Conservation (phyloP, 2,113 vertebrate genomes). For the Salvator merianae region DNA sequence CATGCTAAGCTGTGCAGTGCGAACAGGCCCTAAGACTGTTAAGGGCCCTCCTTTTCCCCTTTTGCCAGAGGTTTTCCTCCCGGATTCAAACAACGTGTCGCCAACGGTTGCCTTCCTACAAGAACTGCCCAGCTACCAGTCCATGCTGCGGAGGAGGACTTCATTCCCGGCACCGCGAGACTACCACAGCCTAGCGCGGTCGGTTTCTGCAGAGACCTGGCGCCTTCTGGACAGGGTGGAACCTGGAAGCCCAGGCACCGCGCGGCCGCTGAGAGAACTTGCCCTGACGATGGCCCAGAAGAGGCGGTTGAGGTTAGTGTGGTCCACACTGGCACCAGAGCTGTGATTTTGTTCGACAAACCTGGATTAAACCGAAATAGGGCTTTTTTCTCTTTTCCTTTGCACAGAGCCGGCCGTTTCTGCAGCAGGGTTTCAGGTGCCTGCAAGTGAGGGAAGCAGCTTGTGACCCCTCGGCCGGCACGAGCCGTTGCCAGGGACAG, state of each 20-base stretch:
- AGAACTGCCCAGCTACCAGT: conserved; percentile 90
- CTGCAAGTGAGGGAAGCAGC: too few relatives aligned
- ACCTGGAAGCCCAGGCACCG: accelerated
- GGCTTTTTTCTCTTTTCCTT: too few relatives aligned
- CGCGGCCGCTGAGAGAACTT: conserved; percentile 71
- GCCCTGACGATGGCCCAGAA: conserved; percentile 79
- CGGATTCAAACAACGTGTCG: conserved; percentile 45
- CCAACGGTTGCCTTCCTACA: conserved; percentile 79
- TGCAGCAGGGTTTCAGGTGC: too few relatives aligned
- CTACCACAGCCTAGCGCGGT: not conserved
- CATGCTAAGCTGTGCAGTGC: too few relatives aligned
- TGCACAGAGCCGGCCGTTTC: too few relatives aligned
- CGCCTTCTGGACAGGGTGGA: not conserved
- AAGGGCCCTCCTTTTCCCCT: not conserved
- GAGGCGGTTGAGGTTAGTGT: conserved; percentile 76
- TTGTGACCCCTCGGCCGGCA: too few relatives aligned
- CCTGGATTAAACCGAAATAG: too few relatives aligned
- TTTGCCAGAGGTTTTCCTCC: conserved; percentile 42
- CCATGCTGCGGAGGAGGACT: conserved; percentile 78
- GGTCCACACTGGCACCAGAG: too few relatives aligned
- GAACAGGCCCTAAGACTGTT: not conserved
- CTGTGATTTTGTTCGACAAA: too few relatives aligned
- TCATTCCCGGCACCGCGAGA: conserved; percentile 27
- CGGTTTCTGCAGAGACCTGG: not conserved
- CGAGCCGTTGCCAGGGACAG: too few relatives aligned